Percentiles rank a stretch among this genome's conserved stretches.
phyloP scores from a whole-genome alignment of 2,113 vertebrate genomes.

The Stegostoma tigrinum region DNA sequence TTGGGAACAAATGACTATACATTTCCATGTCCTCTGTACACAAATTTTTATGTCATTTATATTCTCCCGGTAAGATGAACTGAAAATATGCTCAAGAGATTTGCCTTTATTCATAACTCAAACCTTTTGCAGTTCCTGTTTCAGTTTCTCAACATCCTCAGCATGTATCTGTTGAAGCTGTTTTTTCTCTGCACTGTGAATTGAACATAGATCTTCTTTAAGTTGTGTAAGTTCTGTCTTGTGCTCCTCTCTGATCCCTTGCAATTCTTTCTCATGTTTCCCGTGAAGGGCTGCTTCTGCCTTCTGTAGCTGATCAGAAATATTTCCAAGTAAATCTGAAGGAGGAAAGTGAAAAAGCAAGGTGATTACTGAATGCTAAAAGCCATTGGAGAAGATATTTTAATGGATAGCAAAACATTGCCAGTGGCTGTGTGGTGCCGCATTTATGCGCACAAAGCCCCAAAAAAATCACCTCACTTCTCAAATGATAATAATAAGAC shows the following conservation, averaged over 20 bases:
- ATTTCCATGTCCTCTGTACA: background rate
- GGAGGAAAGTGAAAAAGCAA: background rate
- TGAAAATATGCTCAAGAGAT: background rate
- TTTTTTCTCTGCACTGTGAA: constrained; percentile 51
- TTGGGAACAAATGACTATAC: background rate
- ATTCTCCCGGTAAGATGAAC: background rate
- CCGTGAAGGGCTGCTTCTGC: background rate
- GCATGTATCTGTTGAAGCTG: constrained; percentile 53
- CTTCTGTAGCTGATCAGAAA: constrained; percentile 23
- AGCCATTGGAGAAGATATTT: background rate
- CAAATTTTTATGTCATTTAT: background rate
- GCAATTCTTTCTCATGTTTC: constrained; percentile 38
- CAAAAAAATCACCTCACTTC: background rate
- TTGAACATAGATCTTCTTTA: constrained; percentile 49
- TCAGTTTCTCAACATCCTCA: constrained; percentile 50
- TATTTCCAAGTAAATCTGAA: background rate
- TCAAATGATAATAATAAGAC: background rate
- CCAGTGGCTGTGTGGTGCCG: background rate
- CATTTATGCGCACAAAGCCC: background rate
- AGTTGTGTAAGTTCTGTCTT: constrained; percentile 58
- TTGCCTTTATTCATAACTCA: background rate
- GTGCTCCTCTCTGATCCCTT: constrained; percentile 54
- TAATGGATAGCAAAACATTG: background rate
- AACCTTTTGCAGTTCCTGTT: constrained; percentile 46
- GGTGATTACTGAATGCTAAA: background rate